phyloP scores from a whole-genome alignment of 2,888 invertebrate species.

The Papilio protenor region DNA sequence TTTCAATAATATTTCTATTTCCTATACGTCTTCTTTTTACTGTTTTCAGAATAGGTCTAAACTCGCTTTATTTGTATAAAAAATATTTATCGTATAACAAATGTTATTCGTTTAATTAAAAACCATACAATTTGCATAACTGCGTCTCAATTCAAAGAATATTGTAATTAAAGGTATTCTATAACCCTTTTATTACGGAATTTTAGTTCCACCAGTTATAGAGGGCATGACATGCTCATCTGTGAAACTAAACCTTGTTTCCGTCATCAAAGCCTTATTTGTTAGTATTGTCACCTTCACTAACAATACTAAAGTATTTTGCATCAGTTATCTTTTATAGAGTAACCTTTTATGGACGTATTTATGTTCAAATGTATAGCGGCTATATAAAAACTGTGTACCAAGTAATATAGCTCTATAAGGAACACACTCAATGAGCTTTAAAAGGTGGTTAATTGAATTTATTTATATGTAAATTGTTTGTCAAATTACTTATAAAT shows the following conservation, averaged over 20 bases:
- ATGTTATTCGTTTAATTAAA: not conserved
- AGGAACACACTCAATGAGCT: not conserved
- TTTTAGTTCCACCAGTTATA: not conserved
- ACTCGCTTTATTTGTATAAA: not conserved
- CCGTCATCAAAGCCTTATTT: not conserved
- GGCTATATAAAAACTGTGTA: not conserved
- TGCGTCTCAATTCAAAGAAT: not conserved
- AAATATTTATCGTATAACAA: not conserved
- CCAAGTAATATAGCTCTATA: not conserved
- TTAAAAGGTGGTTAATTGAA: not conserved
- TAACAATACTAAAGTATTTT: slow-evolving; percentile 8
- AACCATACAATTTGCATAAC: not conserved
- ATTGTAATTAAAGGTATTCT: not conserved
- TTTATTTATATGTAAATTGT: not conserved
- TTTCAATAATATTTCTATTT: no score
- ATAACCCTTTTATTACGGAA: not conserved
- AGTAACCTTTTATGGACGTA: slow-evolving; percentile 1
- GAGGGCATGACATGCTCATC: not conserved
- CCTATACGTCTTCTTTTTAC: no score
- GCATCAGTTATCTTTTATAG: not conserved
- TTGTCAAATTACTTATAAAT: not conserved
- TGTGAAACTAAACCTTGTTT: not conserved
- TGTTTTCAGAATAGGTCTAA: not conserved
- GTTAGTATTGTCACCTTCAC: not conserved
- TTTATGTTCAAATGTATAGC: not conserved